phyloP scores from a whole-genome alignment of 64 coral and sea anemone genomes.

The Stichodactyla helianthus region DNA sequence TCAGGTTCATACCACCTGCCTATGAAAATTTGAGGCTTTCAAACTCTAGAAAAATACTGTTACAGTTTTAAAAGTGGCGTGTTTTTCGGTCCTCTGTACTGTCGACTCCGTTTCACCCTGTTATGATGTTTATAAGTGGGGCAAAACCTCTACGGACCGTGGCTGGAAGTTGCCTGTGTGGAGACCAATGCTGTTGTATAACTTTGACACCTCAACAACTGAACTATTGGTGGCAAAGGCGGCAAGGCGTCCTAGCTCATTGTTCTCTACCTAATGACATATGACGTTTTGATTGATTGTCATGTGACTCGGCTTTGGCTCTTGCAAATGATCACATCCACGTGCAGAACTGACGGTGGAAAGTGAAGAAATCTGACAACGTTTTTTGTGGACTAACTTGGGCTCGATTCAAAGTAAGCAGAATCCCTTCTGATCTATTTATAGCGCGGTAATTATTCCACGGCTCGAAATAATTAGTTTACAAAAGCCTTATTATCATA shows the following conservation, averaged over 20 bases:
- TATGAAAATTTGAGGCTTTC: background rate
- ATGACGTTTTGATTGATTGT: constrained; percentile 97
- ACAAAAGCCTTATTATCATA: constrained; percentile 63
- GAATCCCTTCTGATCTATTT: background rate
- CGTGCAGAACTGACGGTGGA: constrained; percentile 52
- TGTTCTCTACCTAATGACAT: constrained; percentile 93
- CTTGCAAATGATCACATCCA: constrained; percentile 25
- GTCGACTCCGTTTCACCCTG: background rate
- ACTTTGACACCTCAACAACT: constrained; percentile 98
- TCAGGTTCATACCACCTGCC: constrained; percentile 12
- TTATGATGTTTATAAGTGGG: constrained; percentile 2
- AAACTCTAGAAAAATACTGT: constrained; percentile 14
- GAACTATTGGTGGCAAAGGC: constrained; percentile 86
- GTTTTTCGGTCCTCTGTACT: background rate
- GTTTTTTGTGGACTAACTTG: background rate
- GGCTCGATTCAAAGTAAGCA: background rate
- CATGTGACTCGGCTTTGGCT: constrained; percentile 48
- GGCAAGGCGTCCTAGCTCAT: constrained; percentile 65
- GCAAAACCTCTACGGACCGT: background rate
- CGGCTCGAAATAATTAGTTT: constrained; percentile 91
- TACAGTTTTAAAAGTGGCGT: background rate
- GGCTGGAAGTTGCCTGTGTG: constrained; percentile 7
- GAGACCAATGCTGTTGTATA: constrained; percentile 26
- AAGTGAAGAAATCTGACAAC: background rate
- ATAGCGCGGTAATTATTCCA: constrained; percentile 41